These are phyloP conservation scores for Tetrax tetrax DNA, from an alignment of 2,113 vertebrate species.

Conservation along the genomic window DNA sequence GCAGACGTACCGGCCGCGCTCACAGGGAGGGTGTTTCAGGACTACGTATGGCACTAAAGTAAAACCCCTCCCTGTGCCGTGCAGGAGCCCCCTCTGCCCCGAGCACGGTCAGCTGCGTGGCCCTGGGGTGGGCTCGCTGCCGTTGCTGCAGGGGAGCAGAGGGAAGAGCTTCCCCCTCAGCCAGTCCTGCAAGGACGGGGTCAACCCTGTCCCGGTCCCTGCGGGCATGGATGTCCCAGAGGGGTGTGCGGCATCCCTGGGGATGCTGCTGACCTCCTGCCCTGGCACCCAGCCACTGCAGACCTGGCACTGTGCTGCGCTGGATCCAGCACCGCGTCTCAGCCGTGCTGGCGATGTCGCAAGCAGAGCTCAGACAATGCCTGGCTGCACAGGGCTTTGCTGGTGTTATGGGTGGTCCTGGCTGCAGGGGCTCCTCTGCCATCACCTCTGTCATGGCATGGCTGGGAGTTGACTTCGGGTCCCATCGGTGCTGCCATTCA, in stretches of 20 bases:
- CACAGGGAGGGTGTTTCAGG: background rate
- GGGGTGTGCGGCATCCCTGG: background rate
- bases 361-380: background rate
- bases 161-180: background rate
- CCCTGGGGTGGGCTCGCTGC: background rate
- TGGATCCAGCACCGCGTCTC: fast-evolving
- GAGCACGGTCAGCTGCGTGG: fast-evolving
- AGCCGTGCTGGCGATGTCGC: background rate
- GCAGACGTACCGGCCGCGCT: fast-evolving
- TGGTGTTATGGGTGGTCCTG: background rate
- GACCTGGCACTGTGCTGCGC: background rate
- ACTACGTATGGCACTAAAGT: fast-evolving
- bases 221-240: background rate
- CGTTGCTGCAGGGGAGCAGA: background rate
- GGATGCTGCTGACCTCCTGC: background rate
- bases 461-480: background rate
- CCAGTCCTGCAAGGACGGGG: background rate
- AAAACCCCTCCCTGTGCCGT: background rate
- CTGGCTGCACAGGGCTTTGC: background rate
- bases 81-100: background rate
- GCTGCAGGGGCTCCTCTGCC: background rate
- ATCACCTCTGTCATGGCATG: background rate
- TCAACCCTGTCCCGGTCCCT: background rate
- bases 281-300: background rate
- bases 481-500: fast-evolving